Evolutionary conservation across 2,888 invertebrate genomes (phyloP).

Genomic region (Drosophila formosana): DNA sequence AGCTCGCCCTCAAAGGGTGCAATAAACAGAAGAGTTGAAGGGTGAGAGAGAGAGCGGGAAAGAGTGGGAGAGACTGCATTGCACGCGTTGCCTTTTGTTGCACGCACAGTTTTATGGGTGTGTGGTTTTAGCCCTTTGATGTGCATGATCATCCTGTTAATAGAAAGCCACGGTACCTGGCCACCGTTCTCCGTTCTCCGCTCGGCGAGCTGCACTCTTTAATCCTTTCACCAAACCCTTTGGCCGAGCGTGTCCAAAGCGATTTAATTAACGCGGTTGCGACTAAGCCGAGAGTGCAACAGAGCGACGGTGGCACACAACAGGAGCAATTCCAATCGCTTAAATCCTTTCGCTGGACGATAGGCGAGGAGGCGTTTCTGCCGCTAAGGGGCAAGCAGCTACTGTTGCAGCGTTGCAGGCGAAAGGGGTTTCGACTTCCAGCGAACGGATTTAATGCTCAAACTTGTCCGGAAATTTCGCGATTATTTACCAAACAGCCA

Average conservation of each 20-base stretch:
- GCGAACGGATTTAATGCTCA: slow-evolving; percentile 69
- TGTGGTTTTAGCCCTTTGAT: slow-evolving; percentile 85
- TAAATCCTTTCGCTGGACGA: slow-evolving; percentile 63
- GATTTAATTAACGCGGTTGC: slow-evolving; percentile 81
- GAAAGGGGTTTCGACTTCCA: slow-evolving; percentile 58
- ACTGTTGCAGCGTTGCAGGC: slow-evolving; percentile 54
- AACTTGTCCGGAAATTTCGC: slow-evolving; percentile 49
- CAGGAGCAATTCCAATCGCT: slow-evolving; percentile 38
- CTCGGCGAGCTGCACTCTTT: slow-evolving; percentile 13
- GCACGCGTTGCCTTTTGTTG: slow-evolving; percentile 52
- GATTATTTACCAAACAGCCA: slow-evolving; percentile 77
- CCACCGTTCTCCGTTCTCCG: slow-evolving; percentile 31
- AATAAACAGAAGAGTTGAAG: slow-evolving; percentile 72
- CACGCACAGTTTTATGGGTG: slow-evolving; percentile 82
- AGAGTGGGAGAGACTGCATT: background rate
- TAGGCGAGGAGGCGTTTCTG: slow-evolving; percentile 48
- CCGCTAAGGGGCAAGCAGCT: slow-evolving; percentile 65
- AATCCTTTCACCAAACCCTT: slow-evolving; percentile 71
- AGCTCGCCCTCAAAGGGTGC: slow-evolving; percentile 62
- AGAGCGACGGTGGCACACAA: slow-evolving; percentile 11
- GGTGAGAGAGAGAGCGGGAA: slow-evolving; percentile 26
- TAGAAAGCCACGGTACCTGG: slow-evolving; percentile 70
- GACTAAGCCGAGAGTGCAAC: slow-evolving; percentile 35
- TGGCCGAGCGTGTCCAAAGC: slow-evolving; percentile 71
- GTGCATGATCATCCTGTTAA: slow-evolving; percentile 84